These are phyloP conservation scores for Branchinecta sandiegonensis DNA, from an alignment of 2,888 invertebrate genomes.

Conservation along the genomic window DNA sequence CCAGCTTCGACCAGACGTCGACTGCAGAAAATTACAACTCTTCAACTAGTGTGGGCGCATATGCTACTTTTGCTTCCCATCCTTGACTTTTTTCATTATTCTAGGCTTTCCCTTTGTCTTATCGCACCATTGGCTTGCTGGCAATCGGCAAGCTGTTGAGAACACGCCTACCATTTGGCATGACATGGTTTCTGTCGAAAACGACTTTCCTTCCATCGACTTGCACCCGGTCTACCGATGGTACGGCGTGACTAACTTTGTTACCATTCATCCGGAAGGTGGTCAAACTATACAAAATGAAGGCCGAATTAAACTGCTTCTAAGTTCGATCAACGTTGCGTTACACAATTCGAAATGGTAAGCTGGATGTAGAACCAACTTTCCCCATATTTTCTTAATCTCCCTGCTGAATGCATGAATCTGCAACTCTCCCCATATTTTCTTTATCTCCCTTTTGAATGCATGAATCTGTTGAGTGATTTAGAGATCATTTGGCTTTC, in stretches of 20 bases:
- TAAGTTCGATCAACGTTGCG: slow-evolving; percentile 68
- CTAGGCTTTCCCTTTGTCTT: slow-evolving; percentile 29
- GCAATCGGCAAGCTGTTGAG: not conserved
- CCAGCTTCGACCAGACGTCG: too few relatives aligned
- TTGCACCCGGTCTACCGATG: slow-evolving; percentile 26
- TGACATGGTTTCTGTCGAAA: slow-evolving; percentile 41
- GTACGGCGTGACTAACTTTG: slow-evolving; percentile 68
- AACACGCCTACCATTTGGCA: slow-evolving; percentile 36
- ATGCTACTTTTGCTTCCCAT: too few relatives aligned
- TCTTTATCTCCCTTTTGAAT: not conserved
- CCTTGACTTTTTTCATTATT: slow-evolving; percentile 20
- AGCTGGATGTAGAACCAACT: slow-evolving; percentile 26
- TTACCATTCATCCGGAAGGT: slow-evolving; percentile 53
- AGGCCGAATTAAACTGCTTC: slow-evolving; percentile 56
- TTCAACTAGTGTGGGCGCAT: too few relatives aligned
- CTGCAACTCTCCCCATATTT: slow-evolving; percentile 19
- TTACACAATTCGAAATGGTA: slow-evolving; percentile 62
- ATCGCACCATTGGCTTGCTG: slow-evolving; percentile 26
- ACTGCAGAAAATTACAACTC: too few relatives aligned
- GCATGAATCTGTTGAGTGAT: too few relatives aligned
- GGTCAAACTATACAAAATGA: slow-evolving; percentile 44
- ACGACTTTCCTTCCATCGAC: slow-evolving; percentile 44
- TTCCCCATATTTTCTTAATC: slow-evolving; percentile 15
- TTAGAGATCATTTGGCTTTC: too few relatives aligned
- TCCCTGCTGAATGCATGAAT: too few relatives aligned